These are phyloP conservation scores for Harmothoe impar DNA, from an alignment of 2,888 invertebrate genomes.

Conservation along the genomic window DNA sequence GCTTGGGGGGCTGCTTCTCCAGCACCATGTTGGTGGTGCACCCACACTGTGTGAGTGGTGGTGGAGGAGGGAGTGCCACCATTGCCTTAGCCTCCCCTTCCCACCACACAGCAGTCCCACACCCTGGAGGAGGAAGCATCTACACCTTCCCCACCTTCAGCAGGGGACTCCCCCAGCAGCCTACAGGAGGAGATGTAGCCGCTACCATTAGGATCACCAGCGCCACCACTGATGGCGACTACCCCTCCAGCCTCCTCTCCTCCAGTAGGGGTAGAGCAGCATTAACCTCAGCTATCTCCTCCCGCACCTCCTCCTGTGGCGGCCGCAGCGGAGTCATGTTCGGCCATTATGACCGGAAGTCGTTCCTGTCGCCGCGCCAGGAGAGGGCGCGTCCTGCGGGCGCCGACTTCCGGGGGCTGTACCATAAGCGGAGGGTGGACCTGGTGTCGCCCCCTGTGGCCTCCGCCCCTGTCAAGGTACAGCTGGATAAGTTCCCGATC, in stretches of 20 bases:
- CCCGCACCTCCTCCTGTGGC: background rate
- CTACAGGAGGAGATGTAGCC: background rate
- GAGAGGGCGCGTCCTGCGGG: constrained; percentile 42
- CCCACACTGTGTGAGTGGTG: constrained; percentile 30
- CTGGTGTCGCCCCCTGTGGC: constrained; percentile 51
- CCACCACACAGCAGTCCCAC: background rate
- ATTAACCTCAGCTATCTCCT: background rate
- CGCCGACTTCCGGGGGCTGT: constrained; percentile 51
- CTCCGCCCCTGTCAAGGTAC: constrained; percentile 14
- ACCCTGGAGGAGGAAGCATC: background rate
- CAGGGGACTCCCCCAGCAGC: background rate
- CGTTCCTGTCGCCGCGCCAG: constrained; percentile 46
- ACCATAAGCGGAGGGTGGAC: constrained; percentile 25
- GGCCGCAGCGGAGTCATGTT: background rate
- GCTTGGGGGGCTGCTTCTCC: background rate
- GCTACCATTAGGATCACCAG: background rate
- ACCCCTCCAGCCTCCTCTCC: background rate
- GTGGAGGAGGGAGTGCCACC: constrained; percentile 30
- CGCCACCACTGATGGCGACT: background rate
- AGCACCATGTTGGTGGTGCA: constrained; percentile 21
- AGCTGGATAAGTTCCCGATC: constrained; percentile 57
- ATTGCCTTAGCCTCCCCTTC: background rate
- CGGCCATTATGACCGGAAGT: constrained; percentile 46
- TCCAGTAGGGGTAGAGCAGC: background rate
- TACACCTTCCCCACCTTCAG: background rate